A percentile compares a stretch with the other conserved stretches of the same genome.
phyloP scores from a whole-genome alignment of 2,797 vertebrate genomes.

The Pangasius sanitwongsei region DNA sequence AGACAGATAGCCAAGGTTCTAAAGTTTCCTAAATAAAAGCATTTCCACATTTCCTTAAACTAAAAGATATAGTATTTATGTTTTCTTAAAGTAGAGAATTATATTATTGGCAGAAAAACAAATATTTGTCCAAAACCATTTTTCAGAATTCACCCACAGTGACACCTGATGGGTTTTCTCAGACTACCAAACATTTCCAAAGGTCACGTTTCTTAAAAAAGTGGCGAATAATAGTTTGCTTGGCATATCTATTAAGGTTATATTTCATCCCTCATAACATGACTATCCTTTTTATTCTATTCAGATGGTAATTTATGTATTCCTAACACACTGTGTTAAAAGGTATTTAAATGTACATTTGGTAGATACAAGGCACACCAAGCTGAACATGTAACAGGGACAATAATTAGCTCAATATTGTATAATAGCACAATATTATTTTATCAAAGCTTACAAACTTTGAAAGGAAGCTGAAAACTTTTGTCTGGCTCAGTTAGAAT shows the following conservation, averaged over 20 bases:
- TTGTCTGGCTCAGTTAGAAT: background rate
- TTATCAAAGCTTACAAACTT: background rate
- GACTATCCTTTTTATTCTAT: background rate
- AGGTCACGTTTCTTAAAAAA: background rate
- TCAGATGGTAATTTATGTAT: background rate
- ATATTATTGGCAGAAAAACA: background rate
- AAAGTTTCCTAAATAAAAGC: background rate
- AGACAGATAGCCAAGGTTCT: background rate
- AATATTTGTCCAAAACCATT: too few relatives aligned
- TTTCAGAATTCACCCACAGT: background rate
- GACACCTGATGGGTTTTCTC: background rate
- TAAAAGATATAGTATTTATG: background rate
- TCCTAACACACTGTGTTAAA: background rate
- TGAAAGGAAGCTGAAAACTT: background rate
- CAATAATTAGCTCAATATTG: background rate
- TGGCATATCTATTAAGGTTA: background rate
- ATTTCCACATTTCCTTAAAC: background rate
- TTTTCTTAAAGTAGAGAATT: background rate
- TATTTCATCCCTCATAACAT: background rate
- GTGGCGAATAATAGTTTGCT: background rate
- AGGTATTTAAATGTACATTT: background rate
- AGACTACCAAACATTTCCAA: background rate
- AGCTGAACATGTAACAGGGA: background rate
- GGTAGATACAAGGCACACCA: background rate
- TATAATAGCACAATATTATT: background rate